Conservation (phyloP, 2,797 vertebrate species). For the Eulemur mongoz region DNA sequence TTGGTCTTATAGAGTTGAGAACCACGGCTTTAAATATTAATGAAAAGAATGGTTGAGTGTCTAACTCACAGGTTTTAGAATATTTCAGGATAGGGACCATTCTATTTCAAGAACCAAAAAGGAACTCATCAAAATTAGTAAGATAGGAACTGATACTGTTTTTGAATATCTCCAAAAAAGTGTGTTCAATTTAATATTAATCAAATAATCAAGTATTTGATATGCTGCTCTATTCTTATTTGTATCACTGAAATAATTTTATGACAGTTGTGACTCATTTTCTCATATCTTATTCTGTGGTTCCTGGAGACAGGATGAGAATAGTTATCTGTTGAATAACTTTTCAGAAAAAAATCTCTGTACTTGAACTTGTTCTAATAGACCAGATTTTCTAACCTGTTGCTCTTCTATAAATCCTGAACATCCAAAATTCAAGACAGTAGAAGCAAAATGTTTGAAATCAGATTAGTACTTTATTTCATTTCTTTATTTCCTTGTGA, state of each 20-base stretch:
- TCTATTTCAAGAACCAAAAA: not conserved
- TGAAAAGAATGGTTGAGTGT: not conserved
- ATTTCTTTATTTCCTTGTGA: constrained; percentile 43
- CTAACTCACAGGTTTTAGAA: not conserved
- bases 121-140: not conserved
- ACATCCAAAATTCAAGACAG: constrained; percentile 31
- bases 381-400: constrained; percentile 51
- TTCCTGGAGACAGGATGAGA: not conserved
- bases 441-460: constrained; percentile 42
- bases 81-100: not conserved
- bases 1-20: not conserved
- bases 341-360: not conserved
- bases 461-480: constrained; percentile 25
- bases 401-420: constrained; percentile 9
- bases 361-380: not conserved
- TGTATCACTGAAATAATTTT: not conserved
- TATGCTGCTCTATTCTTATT: not conserved
- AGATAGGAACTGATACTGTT: not conserved
- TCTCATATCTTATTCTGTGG: constrained; percentile 5
- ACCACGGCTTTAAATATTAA: not conserved
- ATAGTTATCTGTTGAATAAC: constrained; percentile 22
- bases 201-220: constrained; percentile 9
- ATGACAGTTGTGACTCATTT: constrained; percentile 28
- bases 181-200: not conserved
- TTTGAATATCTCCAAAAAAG: not conserved